Evolutionary conservation across 2,888 invertebrate genomes (phyloP).

Genomic region (Mantis religiosa): DNA sequence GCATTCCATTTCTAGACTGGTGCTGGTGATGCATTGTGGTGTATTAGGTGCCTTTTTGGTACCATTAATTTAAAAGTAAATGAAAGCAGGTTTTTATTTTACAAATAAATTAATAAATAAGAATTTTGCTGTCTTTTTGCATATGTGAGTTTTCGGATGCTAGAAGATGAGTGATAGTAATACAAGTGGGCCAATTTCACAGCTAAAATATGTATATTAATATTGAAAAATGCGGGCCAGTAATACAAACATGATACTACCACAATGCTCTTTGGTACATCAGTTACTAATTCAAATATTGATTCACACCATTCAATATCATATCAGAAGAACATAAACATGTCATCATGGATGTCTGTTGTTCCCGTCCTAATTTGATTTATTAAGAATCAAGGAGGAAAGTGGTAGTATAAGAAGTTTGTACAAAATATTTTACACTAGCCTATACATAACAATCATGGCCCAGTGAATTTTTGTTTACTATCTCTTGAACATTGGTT

Average conservation of each 20-base stretch:
- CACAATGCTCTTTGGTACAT: neutral
- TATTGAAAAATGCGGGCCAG: neutral
- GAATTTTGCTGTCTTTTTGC: slow-evolving; percentile 22
- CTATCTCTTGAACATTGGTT: neutral
- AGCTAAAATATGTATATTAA: neutral
- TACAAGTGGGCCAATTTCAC: neutral
- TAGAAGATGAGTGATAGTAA: neutral
- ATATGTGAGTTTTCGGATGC: neutral
- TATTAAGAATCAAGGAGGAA: neutral
- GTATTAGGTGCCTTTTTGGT: slow-evolving; percentile 16
- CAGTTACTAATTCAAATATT: neutral
- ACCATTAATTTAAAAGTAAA: neutral
- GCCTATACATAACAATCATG: neutral
- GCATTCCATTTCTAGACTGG: slow-evolving; percentile 28
- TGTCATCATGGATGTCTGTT: neutral
- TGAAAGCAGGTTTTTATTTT: slow-evolving; percentile 10
- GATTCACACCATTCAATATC: neutral
- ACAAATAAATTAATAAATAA: neutral
- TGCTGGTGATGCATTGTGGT: slow-evolving; percentile 11
- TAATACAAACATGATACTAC: neutral
- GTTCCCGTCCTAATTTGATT: neutral
- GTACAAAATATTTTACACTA: neutral
- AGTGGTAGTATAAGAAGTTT: neutral
- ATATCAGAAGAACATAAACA: neutral
- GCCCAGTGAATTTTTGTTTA: neutral